Evolutionary conservation across 2,888 invertebrate species (phyloP).

Genomic region (Clanis bilineata): DNA sequence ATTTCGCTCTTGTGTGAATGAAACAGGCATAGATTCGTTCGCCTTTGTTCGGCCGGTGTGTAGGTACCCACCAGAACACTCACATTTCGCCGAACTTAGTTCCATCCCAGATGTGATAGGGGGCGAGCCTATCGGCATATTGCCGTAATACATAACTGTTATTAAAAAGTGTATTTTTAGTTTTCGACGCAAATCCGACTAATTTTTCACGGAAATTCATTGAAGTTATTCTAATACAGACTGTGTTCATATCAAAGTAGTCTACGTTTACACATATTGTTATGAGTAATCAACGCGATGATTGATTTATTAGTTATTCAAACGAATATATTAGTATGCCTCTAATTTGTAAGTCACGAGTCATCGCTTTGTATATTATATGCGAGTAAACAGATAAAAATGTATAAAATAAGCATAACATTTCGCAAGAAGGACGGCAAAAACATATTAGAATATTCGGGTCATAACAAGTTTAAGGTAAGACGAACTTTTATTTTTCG

Average conservation of each 20-base stretch:
- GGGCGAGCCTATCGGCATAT: too few species aligned
- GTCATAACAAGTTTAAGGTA: not conserved
- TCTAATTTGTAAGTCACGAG: conserved; percentile 5
- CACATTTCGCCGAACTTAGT: too few species aligned
- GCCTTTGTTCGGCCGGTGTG: too few species aligned
- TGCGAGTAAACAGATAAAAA: not conserved
- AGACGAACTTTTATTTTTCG: not conserved
- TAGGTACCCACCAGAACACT: too few species aligned
- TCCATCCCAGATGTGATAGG: too few species aligned
- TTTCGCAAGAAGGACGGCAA: not conserved
- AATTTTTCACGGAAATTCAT: not conserved
- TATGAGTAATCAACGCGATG: not conserved
- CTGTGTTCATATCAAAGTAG: not conserved
- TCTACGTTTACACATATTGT: not conserved
- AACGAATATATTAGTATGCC: not conserved
- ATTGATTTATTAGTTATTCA: not conserved
- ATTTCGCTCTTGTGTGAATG: too few species aligned
- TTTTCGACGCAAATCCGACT: too few species aligned
- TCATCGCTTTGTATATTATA: not conserved
- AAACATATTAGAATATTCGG: not conserved
- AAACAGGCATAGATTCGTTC: too few species aligned
- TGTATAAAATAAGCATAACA: too few species aligned
- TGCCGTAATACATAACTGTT: too few species aligned
- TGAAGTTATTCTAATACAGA: not conserved
- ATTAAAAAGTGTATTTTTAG: too few species aligned